Percentiles rank a stretch among this genome's conserved stretches.
Conservation (phyloP, 2,797 vertebrate species). For the Bufotes viridis region DNA sequence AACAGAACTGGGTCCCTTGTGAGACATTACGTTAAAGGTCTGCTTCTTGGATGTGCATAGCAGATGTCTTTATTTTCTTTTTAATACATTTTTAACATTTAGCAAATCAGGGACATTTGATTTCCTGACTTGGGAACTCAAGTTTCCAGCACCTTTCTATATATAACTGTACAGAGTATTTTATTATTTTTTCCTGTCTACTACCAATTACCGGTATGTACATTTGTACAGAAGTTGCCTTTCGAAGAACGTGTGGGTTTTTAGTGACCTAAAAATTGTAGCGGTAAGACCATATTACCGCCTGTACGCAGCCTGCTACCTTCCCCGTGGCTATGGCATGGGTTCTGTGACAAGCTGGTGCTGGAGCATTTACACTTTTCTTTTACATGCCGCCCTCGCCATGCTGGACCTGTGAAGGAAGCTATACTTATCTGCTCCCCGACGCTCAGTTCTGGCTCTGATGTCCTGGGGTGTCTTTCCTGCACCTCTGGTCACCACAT, state of each 20-base stretch:
- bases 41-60: background rate
- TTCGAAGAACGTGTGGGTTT: background rate
- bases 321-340: background rate
- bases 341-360: too few relatives aligned
- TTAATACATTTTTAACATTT: background rate
- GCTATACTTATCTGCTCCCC: too few relatives aligned
- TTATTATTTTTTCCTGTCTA: background rate
- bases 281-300: background rate
- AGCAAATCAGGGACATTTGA: background rate
- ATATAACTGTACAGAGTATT: background rate
- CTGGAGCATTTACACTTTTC: too few relatives aligned
- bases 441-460: too few relatives aligned
- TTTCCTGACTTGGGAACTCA: constrained; percentile 1
- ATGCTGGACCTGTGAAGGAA: too few relatives aligned
- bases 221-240: background rate
- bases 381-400: too few relatives aligned
- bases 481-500: too few relatives aligned
- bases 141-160: background rate
- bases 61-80: constrained; percentile 16
- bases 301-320: background rate
- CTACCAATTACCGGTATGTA: background rate
- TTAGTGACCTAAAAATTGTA: background rate
- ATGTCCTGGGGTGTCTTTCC: too few relatives aligned
- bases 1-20: background rate
- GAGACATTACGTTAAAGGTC: background rate